These are phyloP conservation scores for Coenonympha arcania DNA, from an alignment of 2,888 invertebrate species.

Conservation along the genomic window DNA sequence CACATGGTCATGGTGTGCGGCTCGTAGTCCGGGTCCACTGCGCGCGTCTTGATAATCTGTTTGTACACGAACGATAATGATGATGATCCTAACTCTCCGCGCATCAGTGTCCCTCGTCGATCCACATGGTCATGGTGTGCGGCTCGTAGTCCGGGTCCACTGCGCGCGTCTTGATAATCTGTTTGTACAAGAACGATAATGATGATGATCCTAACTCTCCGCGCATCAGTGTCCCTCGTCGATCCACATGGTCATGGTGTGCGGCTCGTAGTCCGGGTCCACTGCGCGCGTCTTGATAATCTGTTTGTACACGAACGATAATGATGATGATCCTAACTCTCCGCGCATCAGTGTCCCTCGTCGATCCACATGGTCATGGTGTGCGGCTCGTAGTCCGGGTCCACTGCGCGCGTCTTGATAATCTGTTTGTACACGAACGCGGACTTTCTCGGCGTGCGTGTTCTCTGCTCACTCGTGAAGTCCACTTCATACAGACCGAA, in stretches of 20 bases:
- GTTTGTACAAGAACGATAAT: conserved; percentile 61
- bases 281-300: conserved; percentile 62
- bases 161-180: conserved; percentile 61
- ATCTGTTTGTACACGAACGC: conserved; percentile 72
- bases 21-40: conserved; percentile 47
- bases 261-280: conserved; percentile 49
- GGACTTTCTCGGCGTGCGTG: conserved; percentile 78
- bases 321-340: no score
- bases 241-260: conserved; percentile 44
- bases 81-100: no score
- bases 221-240: conserved; percentile 8
- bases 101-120: conserved; percentile 23
- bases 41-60: conserved; percentile 64
- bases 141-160: conserved; percentile 54
- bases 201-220: no score
- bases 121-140: conserved; percentile 42
- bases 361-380: conserved; percentile 45
- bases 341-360: conserved; percentile 12
- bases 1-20: conserved; percentile 46
- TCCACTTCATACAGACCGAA: conserved; percentile 81
- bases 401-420: conserved; percentile 57
- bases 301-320: conserved; percentile 69
- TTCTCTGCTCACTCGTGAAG: conserved; percentile 74
- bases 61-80: conserved; percentile 33
- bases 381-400: conserved; percentile 47